A percentile compares a stretch with the other conserved stretches of the same genome.
Evolutionary conservation across 2,113 vertebrate genomes (phyloP).

Genomic region (Osmerus mordax): DNA sequence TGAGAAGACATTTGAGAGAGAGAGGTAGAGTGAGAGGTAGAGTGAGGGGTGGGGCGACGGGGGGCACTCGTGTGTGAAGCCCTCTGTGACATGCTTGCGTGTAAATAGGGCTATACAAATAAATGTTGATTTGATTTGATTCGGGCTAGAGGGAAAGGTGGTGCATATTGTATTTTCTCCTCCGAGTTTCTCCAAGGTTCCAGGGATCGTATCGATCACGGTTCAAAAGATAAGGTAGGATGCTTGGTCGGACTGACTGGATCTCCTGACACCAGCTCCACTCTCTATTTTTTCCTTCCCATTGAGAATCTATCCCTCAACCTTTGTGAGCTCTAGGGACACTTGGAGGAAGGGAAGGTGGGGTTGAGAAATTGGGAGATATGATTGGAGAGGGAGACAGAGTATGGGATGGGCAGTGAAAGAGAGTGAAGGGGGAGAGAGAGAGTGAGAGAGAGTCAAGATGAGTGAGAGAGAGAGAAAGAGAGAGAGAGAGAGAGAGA

Average conservation of each 20-base stretch:
- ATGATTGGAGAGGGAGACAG: neutral
- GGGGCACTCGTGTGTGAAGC: neutral
- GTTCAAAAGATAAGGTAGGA: neutral
- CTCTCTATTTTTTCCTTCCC: neutral
- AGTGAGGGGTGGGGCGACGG: neutral
- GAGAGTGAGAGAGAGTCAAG: constrained; percentile 1
- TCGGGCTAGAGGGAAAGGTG: neutral
- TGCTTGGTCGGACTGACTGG: neutral
- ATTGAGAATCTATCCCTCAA: neutral
- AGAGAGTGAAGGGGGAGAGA: constrained; percentile 9
- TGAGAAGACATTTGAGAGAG: neutral
- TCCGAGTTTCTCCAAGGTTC: constrained; percentile 11
- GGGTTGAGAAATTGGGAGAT: neutral
- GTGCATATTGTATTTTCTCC: neutral
- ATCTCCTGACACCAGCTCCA: neutral
- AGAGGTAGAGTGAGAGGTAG: neutral
- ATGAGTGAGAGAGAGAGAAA: constrained; percentile 13
- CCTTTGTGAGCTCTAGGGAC: neutral
- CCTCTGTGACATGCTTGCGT: no score
- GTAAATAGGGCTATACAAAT: no score
- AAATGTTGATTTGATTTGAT: no score
- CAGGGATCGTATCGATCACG: constrained; percentile 23
- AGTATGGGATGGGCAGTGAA: neutral
- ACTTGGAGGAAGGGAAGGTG: neutral
- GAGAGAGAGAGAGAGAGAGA: constrained; percentile 1